These are phyloP conservation scores for Melierax canorus DNA, from an alignment of 2,113 vertebrate genomes.

Conservation along the genomic window DNA sequence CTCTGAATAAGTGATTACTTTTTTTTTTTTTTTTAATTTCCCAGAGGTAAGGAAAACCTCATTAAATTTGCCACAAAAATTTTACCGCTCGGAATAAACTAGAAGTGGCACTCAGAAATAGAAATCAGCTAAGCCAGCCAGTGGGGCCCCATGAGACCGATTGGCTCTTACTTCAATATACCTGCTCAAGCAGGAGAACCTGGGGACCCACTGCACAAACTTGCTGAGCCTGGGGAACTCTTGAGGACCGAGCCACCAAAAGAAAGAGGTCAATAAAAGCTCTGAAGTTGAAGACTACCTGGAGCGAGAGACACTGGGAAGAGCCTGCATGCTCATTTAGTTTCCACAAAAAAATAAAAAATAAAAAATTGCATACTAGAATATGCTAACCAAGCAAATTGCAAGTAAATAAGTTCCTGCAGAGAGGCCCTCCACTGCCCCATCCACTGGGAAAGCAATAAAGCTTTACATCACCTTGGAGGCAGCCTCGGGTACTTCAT, in stretches of 20 bases:
- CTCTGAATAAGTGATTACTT: neutral
- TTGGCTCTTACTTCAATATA: neutral
- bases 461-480: neutral
- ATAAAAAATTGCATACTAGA: neutral
- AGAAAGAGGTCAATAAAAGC: neutral
- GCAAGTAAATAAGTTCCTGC: neutral
- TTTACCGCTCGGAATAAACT: neutral
- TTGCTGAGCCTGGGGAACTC: neutral
- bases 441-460: neutral
- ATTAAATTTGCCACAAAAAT: neutral
- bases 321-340: neutral
- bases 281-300: neutral
- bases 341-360: neutral
- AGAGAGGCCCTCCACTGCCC: neutral
- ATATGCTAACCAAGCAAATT: neutral
- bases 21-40: neutral
- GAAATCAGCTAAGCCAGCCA: neutral
- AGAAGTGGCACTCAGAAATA: neutral
- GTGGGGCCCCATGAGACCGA: neutral
- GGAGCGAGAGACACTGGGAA: neutral
- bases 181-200: neutral
- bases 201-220: neutral
- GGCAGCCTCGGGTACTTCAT: neutral
- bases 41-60: neutral
- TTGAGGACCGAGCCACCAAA: neutral